Percentiles rank a stretch among this genome's conserved stretches.
Evolutionary conservation across 1,140 invertebrate genomes (phyloP).

Genomic region (Orius laevigatus): DNA sequence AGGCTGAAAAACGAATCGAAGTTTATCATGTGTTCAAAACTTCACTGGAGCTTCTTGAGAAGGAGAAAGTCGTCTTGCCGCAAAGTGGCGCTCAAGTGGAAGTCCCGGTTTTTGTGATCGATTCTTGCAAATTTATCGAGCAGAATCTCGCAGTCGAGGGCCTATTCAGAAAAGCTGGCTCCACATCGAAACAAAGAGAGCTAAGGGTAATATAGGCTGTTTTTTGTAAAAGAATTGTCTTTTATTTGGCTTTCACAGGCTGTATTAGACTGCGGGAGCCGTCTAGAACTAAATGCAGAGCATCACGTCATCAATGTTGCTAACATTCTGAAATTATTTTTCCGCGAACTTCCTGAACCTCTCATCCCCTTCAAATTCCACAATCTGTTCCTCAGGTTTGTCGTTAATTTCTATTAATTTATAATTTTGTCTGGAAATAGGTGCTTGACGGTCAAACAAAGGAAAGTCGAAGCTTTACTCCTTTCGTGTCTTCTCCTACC

Average conservation of each 20-base stretch:
- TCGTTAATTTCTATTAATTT: constrained; percentile 19
- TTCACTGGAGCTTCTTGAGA: constrained; percentile 36
- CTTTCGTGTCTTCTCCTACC: constrained; percentile 47
- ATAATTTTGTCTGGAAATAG: constrained; percentile 14
- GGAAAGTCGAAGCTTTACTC: constrained; percentile 34
- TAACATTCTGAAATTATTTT: constrained; percentile 64
- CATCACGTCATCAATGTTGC: constrained; percentile 65
- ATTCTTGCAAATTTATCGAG: constrained; percentile 48
- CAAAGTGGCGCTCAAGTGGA: constrained; percentile 37
- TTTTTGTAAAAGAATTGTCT: constrained; percentile 11
- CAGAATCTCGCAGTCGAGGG: constrained; percentile 55
- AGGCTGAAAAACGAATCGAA: background rate
- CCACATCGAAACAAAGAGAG: constrained; percentile 59
- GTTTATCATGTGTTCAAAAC: constrained; percentile 35
- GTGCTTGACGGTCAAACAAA: constrained; percentile 26
- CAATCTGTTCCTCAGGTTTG: constrained; percentile 57
- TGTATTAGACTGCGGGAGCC: constrained; percentile 42
- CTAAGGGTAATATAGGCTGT: too few relatives aligned
- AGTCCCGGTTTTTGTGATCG: constrained; percentile 57
- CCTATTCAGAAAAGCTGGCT: constrained; percentile 70
- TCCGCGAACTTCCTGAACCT: constrained; percentile 65
- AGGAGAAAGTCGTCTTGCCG: constrained; percentile 40
- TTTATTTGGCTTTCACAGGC: constrained; percentile 28
- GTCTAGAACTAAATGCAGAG: constrained; percentile 36
- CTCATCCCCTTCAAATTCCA: constrained; percentile 52